phyloP scores from a whole-genome alignment of 1,140 invertebrate genomes.

The Bombus impatiens region DNA sequence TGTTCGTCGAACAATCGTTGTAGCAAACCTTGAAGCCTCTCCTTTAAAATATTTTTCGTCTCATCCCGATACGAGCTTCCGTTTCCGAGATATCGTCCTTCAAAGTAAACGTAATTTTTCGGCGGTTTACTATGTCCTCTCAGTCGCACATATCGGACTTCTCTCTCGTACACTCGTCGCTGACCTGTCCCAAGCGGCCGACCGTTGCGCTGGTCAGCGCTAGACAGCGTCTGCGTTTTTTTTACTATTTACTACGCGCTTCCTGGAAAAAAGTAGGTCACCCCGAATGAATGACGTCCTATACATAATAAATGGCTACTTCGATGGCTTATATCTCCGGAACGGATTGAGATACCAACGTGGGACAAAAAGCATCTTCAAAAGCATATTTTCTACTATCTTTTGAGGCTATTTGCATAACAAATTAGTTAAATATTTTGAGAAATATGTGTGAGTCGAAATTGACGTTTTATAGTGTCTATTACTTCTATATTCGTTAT shows the following conservation, averaged over 20 bases:
- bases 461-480: neutral
- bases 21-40: neutral
- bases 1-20: neutral
- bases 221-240: constrained; percentile 13
- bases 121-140: neutral
- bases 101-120: neutral
- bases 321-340: neutral
- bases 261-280: constrained; percentile 34
- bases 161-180: neutral
- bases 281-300: neutral
- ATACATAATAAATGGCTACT: neutral
- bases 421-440: neutral
- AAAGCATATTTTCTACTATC: too few relatives aligned
- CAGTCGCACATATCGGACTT: neutral
- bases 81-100: neutral
- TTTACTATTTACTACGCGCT: constrained; percentile 14
- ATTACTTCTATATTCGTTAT: neutral
- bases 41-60: neutral
- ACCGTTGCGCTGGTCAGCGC: constrained; percentile 1
- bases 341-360: neutral
- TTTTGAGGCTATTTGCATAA: fast-evolving
- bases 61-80: neutral
- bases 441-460: neutral
- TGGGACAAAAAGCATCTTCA: neutral
- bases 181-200: constrained; percentile 8